These are phyloP conservation scores for Grallaria varia DNA, from an alignment of 2,113 vertebrate species.

Conservation along the genomic window DNA sequence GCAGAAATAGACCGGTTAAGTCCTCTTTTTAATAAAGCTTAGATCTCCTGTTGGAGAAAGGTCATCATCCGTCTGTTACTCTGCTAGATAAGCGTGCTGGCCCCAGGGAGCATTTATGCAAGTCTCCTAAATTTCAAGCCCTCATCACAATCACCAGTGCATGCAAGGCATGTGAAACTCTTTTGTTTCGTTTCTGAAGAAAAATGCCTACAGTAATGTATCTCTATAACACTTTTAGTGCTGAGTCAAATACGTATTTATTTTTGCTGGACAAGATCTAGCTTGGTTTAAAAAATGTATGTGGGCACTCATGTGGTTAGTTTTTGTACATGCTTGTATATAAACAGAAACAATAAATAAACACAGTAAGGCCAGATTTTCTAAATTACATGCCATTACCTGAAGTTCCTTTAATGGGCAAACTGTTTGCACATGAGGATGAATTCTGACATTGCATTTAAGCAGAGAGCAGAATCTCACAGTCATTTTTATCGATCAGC, in stretches of 20 bases:
- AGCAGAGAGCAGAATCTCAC: background rate
- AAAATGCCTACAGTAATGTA: background rate
- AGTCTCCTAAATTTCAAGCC: background rate
- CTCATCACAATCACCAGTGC: background rate
- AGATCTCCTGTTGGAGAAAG: background rate
- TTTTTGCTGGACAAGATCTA: background rate
- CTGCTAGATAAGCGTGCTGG: background rate
- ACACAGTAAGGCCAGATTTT: background rate
- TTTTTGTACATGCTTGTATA: background rate
- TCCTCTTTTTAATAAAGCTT: background rate
- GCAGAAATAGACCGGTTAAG: background rate
- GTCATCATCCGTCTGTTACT: background rate
- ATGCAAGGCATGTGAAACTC: background rate
- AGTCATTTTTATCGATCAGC: background rate
- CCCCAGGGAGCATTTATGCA: background rate
- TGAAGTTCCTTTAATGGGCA: background rate
- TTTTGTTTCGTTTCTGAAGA: background rate
- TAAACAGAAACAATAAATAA: background rate
- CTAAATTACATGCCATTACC: background rate
- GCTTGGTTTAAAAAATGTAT: background rate
- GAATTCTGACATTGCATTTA: background rate
- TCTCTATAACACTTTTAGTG: background rate
- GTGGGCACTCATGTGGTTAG: background rate
- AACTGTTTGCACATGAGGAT: background rate
- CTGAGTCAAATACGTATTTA: background rate